A percentile compares a stretch with the other conserved stretches of the same genome.
phyloP scores from a whole-genome alignment of 2,113 vertebrate species.

The Lipophrys pholis region DNA sequence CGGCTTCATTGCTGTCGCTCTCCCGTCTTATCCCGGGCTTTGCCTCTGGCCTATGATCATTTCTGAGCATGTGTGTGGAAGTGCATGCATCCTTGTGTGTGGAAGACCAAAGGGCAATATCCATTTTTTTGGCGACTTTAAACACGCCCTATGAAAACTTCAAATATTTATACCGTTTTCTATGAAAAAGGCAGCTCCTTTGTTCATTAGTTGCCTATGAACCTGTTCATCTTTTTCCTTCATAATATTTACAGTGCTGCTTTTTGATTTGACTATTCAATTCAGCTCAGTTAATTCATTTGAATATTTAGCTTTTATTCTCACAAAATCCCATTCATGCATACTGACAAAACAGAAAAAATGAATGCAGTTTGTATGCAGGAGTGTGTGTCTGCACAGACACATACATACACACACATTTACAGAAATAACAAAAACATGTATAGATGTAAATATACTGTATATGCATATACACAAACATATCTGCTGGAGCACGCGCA shows the following conservation, averaged over 20 bases:
- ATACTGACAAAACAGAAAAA: too few relatives aligned
- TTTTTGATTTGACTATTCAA: background rate
- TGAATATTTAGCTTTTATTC: too few relatives aligned
- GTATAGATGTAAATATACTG: too few relatives aligned
- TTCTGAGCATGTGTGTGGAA: slow-evolving; percentile 18
- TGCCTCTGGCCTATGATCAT: slow-evolving; percentile 49
- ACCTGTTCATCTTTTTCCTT: background rate
- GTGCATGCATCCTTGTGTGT: background rate
- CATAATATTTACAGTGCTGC: background rate
- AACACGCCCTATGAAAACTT: slow-evolving; percentile 3
- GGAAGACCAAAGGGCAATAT: background rate
- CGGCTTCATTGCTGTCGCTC: slow-evolving; percentile 54
- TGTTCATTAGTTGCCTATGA: background rate
- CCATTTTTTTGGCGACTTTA: background rate
- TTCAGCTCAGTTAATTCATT: background rate
- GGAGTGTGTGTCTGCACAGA: too few relatives aligned
- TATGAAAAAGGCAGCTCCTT: background rate
- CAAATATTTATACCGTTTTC: background rate
- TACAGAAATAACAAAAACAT: background rate
- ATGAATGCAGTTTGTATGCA: too few relatives aligned
- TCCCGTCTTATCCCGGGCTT: slow-evolving; percentile 27
- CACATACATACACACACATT: background rate
- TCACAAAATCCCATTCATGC: too few relatives aligned
- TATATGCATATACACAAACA: too few relatives aligned
- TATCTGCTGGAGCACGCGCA: too few relatives aligned